Evolutionary conservation across 2,888 invertebrate genomes (phyloP).

Genomic region (Acholoe squamosa): DNA sequence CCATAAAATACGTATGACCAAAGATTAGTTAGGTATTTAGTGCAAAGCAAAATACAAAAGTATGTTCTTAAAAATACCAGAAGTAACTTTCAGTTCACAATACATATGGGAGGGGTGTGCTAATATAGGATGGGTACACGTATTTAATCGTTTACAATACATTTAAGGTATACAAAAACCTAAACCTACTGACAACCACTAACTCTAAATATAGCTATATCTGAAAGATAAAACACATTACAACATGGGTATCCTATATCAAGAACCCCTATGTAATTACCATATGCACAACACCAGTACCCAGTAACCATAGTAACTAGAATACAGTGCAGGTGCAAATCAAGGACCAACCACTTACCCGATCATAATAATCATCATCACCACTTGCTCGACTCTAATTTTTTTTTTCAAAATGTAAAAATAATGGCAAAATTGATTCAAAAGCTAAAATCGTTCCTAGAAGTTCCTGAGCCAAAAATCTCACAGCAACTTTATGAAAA

Average conservation of each 20-base stretch:
- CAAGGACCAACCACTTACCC: constrained; percentile 24
- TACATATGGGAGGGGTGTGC: too few species aligned
- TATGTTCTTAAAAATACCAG: too few species aligned
- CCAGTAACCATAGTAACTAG: neutral
- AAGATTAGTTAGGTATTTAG: too few species aligned
- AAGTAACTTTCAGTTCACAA: too few species aligned
- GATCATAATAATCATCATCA: constrained; percentile 48
- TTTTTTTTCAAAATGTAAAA: constrained; percentile 30
- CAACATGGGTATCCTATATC: neutral
- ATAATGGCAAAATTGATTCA: neutral
- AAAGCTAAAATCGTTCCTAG: neutral
- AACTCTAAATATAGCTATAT: neutral
- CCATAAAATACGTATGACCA: too few species aligned
- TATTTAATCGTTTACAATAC: neutral
- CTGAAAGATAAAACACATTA: constrained; percentile 2
- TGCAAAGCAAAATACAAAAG: too few species aligned
- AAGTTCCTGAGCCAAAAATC: too few species aligned
- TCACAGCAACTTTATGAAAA: too few species aligned
- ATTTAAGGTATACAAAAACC: neutral
- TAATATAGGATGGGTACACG: neutral
- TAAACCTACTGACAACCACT: neutral
- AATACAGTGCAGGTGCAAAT: neutral
- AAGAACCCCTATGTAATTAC: neutral
- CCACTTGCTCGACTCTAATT: constrained; percentile 20
- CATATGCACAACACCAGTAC: neutral